Evolutionary conservation across 2,797 vertebrate species (phyloP), one percentile per base, ranked within the genome.

Genomic region (Catamblyrhynchus diadema): DNA sequence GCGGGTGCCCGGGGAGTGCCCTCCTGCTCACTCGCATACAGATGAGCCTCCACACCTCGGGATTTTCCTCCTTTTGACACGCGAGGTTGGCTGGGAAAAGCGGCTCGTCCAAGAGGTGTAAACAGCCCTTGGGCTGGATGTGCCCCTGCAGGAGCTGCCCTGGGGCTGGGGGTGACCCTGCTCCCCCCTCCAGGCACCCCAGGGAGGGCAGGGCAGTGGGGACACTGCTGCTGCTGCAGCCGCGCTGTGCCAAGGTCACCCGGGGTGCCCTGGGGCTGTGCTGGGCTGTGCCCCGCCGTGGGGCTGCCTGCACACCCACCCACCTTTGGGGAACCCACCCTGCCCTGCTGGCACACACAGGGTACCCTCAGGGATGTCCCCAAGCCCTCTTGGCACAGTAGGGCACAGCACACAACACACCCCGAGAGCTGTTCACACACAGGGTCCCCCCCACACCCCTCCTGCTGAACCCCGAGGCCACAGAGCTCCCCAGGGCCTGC

Each of bases 351-450:
- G 65, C 57, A 69, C 20, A 19, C 18, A 4, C 22, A 50, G 39
- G 22, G 42, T 8, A 28, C 30, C 9, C 35, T 5, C 24, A 13
- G 23, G 16, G 14, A 10, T 21, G 22, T 53, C 42, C n/a, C 42
- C 50, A 25, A 0, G 10, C 7, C 20, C 57, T 37, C 57, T 27
- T 19, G 57, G 57, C 35, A 13, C 24, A 27, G 33, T 24, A 12
- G 24, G 56, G 56, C 33, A 25, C 33, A 18, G 59, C 56, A 22
- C 81, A 41, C 7, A 24, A 28, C 81, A 32, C 54, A 32, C 48
- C 45, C 72, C 9, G 22, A 0, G 1, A 88, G 41, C 33, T 32
- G 35, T 1, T 60, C 73, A 15, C 57, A n/a, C 0, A 0, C 35
- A 64, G 47, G 12, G n/a, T 24, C 9, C 5, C 41, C 32, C 22